These are phyloP conservation scores for Lophius piscatorius DNA, from an alignment of 2,113 vertebrate species.

Conservation along the genomic window DNA sequence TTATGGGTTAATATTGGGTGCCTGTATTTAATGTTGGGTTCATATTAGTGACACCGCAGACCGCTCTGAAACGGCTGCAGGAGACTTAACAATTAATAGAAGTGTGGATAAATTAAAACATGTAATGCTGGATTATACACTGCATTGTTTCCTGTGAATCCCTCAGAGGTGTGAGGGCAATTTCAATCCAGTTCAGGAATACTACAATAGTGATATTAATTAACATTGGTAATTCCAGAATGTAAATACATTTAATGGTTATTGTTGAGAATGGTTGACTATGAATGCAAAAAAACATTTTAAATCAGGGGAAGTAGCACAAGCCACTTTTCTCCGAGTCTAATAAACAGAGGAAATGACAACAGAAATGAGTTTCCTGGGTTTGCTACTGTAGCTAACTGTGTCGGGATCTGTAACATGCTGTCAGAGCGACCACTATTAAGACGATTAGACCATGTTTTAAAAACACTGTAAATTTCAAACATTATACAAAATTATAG, in stretches of 20 bases:
- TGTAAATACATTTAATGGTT: background rate
- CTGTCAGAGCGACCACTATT: no score
- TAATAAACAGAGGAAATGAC: background rate
- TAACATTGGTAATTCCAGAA: background rate
- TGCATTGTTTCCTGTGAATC: background rate
- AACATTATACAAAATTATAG: no score
- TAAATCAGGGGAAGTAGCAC: no score
- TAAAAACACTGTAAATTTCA: no score
- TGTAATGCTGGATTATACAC: background rate
- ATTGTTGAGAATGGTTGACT: no score
- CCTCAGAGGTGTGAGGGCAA: background rate
- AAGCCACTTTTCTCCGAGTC: background rate
- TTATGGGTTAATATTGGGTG: no score
- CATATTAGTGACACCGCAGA: no score
- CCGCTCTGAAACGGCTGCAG: no score
- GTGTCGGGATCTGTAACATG: no score
- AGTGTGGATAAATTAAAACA: background rate
- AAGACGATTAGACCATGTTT: no score
- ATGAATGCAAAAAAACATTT: no score
- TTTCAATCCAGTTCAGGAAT: background rate
- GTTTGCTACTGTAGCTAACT: background rate
- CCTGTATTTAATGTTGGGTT: no score
- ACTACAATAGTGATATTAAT: background rate
- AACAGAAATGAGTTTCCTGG: background rate
- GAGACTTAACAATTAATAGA: background rate